Evolutionary conservation across 2,797 vertebrate genomes (phyloP), one percentile per base, ranked within the genome.

Genomic region (Rhabdophis nuchalis): DNA sequence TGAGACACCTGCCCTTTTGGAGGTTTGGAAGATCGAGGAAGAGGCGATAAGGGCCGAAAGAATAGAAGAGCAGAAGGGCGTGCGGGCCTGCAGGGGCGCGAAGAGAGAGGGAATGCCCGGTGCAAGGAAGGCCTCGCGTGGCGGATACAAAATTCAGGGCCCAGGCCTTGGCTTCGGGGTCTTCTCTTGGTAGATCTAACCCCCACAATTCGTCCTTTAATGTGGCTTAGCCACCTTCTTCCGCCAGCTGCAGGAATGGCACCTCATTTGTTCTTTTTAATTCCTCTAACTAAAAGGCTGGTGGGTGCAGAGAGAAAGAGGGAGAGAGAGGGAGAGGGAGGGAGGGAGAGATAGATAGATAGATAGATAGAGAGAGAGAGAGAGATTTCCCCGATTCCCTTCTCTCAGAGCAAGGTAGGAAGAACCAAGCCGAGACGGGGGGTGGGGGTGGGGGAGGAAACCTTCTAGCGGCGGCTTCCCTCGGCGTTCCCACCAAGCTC

Each of bases 301-400:
- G 29, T n/a, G 29, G 18, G 11, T 3, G 13, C 2, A 58, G 29
- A 20, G 8, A 36, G 1, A 57, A 18, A 12, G 8, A n/a, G 68
- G 6, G 8, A 14, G 27, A 3, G 7, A n/a, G 8, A 14, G 2
- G 1, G 0, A 0, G 7, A 1, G 29, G 12, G 16, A 3, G 8
- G 8, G 0, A 0, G 7, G 0, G 29, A 18, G 16, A 3, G 8
- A 2, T 87, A n/a, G n/a, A n/a, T n/a, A n/a, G n/a, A n/a, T n/a
- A n/a, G n/a, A n/a, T n/a, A n/a, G n/a, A n/a, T n/a, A n/a, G n/a
- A n/a, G 8, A 14, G 2, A 2, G 0, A 0, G 7, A 1, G 29
- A 18, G 16, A 3, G 8, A 2, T 87, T 60, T 85, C 23, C 10
- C 4, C 6, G 29, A 23, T 20, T 60, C 9, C 20, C 29, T 53